Percentiles rank a stretch among this genome's conserved stretches.
phyloP scores from a whole-genome alignment of 37 sponge, comb jelly and placozoan genomes.

The Oscarella lobularis region DNA sequence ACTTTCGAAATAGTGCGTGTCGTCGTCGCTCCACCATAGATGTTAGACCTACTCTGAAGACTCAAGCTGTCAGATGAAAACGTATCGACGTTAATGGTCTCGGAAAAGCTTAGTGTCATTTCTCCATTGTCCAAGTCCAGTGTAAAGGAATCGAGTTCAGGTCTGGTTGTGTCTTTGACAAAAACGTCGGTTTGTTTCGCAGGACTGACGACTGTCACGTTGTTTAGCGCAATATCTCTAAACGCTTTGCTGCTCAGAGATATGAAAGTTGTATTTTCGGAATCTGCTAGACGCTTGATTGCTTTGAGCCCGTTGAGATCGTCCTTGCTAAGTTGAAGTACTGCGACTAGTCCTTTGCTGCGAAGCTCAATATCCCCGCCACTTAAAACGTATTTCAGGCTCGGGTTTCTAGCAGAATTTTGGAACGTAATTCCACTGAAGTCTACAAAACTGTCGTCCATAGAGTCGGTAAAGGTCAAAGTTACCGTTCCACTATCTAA shows the following conservation, averaged over 20 bases:
- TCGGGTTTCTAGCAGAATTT: background rate
- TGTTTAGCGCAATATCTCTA: conserved; percentile 19
- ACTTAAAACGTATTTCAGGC: background rate
- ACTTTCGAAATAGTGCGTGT: background rate
- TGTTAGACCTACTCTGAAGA: conserved; percentile 29
- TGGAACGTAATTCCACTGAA: background rate
- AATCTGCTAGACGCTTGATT: conserved; percentile 25
- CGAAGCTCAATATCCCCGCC: background rate
- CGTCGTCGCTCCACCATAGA: background rate
- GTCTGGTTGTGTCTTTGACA: conserved; percentile 41
- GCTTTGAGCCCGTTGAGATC: conserved; percentile 71
- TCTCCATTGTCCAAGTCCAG: conserved; percentile 48
- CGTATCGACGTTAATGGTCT: conserved; percentile 33
- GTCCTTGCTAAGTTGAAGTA: background rate
- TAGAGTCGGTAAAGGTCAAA: conserved; percentile 57
- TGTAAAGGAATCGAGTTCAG: conserved; percentile 39
- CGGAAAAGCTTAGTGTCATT: conserved; percentile 50
- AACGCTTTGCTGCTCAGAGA: conserved; percentile 8
- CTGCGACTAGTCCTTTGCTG: background rate
- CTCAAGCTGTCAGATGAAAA: conserved; percentile 42
- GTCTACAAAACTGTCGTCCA: conserved; percentile 12
- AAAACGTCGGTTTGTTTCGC: conserved; percentile 24
- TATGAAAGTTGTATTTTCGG: conserved; percentile 52
- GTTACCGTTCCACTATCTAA: background rate
- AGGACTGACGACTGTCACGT: conserved; percentile 24